Base-by-base conservation (phyloP, 92 coral and sea anemone species). In the Zoanthus solanderi region DNA sequence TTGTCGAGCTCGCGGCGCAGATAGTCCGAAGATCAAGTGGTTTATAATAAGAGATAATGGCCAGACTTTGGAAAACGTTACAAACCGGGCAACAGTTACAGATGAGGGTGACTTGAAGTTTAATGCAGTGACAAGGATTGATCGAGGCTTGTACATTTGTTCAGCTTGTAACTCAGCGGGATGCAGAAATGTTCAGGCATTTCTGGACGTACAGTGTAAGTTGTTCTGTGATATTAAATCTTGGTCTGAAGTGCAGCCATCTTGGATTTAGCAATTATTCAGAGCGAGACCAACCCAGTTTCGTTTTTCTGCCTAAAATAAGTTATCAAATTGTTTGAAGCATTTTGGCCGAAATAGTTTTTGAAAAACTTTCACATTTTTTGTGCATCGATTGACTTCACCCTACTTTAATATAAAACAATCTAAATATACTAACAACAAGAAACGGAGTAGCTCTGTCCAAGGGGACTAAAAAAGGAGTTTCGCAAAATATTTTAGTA, bases 151-250 rank as follows among this genome's bases (percentile, higher is more conserved):
- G 69, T 94, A 95, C 73, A 79, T 88, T 48, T 95, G 98, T 75
- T 83, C 72, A 47, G 98, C 98, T 5, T 95, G 98, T 83, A 95
- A 95, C 46, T 79, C 96, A 18, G 98, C 98, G 76, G 98, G 98
- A 42, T 95, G 98, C 42, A 81, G 37, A 57, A 78, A 92, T 11
- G 92, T 89, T 2, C 65, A 73, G 61, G 93, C 93, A 72, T 31
- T 68, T 76, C 69, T 95, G 71, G 73, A 89, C 75, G 93, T 95
- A 47, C 90, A 84, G 7, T 94, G 96, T 94, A 77, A 92, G 96
- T 94, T 30, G 6, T 53, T 0, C 34, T 47, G 31, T 5, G 10
- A 52, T 8, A 28, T n/a, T 65, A n/a, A 9, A 6, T 13, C 44
- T 50, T 31, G n/a, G 44, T 71, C 45, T 60, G 12, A 54, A 54